Conservation (phyloP, 1,140 invertebrate genomes). For the Calosoma granatense region DNA sequence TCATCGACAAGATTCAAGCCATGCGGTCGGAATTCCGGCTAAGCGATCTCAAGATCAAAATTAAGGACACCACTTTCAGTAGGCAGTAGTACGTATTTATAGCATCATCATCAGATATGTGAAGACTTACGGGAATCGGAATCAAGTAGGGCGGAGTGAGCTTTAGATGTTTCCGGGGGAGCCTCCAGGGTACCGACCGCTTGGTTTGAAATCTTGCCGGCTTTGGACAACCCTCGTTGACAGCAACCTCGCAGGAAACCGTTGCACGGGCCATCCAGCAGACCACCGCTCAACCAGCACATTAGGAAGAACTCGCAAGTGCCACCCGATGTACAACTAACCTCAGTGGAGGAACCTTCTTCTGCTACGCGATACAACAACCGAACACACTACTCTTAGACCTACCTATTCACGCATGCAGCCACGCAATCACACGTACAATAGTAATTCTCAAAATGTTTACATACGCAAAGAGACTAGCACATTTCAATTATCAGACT, state of each 20-base stretch:
- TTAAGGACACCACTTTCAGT: no score
- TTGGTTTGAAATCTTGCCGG: conserved; percentile 52
- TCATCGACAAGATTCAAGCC: no score
- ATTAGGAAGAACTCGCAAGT: conserved; percentile 87
- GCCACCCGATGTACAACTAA: conserved; percentile 53
- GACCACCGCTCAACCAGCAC: conserved; percentile 83
- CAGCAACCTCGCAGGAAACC: conserved; percentile 82
- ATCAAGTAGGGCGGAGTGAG: conserved; percentile 37
- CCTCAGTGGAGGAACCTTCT: conserved; percentile 19
- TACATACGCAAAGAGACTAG: neutral
- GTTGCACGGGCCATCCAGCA: conserved; percentile 74
- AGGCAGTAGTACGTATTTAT: neutral
- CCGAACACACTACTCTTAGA: conserved; percentile 11
- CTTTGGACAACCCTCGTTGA: conserved; percentile 59
- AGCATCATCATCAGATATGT: neutral
- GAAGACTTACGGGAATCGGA: conserved; percentile 26
- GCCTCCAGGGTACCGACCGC: conserved; percentile 44
- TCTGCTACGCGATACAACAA: conserved; percentile 13
- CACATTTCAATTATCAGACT: no score
- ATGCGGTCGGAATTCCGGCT: neutral
- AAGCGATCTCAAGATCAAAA: neutral
- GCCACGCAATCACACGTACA: neutral
- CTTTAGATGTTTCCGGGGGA: conserved; percentile 38
- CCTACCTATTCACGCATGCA: neutral
- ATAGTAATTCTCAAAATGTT: neutral